phyloP scores from a whole-genome alignment of 2,797 vertebrate species.

The Phoeniculus purpureus region DNA sequence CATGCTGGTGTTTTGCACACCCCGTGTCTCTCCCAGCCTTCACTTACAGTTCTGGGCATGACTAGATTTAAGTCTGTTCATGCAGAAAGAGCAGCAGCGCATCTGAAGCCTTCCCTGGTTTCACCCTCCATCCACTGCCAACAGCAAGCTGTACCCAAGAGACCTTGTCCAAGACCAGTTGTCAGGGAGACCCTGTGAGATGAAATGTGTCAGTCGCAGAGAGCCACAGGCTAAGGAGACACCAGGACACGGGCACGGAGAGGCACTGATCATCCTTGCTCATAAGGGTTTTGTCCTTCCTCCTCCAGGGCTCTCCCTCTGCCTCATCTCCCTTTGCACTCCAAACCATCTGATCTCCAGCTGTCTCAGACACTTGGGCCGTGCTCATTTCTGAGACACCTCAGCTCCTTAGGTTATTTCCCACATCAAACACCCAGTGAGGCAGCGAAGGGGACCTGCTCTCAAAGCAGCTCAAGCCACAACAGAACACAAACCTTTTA shows the following conservation, averaged over 20 bases:
- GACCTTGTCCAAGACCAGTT: neutral
- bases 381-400: neutral
- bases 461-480: neutral
- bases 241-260: neutral
- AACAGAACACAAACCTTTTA: neutral
- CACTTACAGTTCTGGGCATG: neutral
- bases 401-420: neutral
- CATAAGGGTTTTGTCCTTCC: neutral
- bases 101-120: neutral
- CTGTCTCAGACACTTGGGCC: neutral
- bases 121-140: neutral
- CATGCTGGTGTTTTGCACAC: neutral
- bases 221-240: neutral
- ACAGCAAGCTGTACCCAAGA: neutral
- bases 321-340: neutral
- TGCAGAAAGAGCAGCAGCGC: neutral
- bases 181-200: neutral
- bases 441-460: neutral
- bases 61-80: neutral
- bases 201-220: neutral
- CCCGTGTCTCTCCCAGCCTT: neutral
- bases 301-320: neutral
- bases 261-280: neutral
- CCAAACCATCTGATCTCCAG: neutral
- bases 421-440: neutral